Evolutionary conservation across 2,113 vertebrate species (phyloP), one percentile per base, ranked within the genome.

Genomic region (Hemichromis elongatus): DNA sequence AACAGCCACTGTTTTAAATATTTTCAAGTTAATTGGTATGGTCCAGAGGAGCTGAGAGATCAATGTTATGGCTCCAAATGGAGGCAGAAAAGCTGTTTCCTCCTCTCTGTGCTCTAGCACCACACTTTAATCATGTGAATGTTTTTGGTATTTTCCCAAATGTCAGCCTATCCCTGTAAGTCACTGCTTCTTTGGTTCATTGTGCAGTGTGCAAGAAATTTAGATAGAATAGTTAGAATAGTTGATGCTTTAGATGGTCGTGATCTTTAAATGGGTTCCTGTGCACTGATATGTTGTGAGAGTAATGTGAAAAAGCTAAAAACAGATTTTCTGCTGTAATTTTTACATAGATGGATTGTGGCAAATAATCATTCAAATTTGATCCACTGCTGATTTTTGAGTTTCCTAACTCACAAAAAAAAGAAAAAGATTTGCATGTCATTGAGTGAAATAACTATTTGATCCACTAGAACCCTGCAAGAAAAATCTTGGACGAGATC

Each of bases 361-460:
- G 33, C 19, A 13, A 63, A 37, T 37, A 8, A 21, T 63, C 6
- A 1, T 40, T 24, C n/a, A n/a, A n/a, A n/a, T n/a, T n/a, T n/a
- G 11, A 66, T 2, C n/a, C 4, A 1, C 10, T 37, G 33, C 33
- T 40, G 61, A 66, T 14, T 40, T 66, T 66, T 66, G 61, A 66
- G 13, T 63, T 63, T 63, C 19, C 59, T 37, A 63, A 37, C 59
- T 37, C 2, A 13, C 33, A 63, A 0, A 63, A 61, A 37, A 63
- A 3, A 1, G 0, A 61, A 37, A 63, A 3, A 1, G 0, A 66
- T 66, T 21, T 37, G 61, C 61, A 37, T 0, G 11, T 37, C 19
- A 0, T 0, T 37, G 33, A 37, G 59, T 66, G 59, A 66, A 66
- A 66, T 66, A 0, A 66, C 33, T 21, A 33, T 66, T 66, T 66